Percentiles rank a stretch among this genome's conserved stretches.
These are phyloP conservation scores for Acanthosepion lycidas DNA, from an alignment of 2,888 invertebrate species.

Conservation along the genomic window DNA sequence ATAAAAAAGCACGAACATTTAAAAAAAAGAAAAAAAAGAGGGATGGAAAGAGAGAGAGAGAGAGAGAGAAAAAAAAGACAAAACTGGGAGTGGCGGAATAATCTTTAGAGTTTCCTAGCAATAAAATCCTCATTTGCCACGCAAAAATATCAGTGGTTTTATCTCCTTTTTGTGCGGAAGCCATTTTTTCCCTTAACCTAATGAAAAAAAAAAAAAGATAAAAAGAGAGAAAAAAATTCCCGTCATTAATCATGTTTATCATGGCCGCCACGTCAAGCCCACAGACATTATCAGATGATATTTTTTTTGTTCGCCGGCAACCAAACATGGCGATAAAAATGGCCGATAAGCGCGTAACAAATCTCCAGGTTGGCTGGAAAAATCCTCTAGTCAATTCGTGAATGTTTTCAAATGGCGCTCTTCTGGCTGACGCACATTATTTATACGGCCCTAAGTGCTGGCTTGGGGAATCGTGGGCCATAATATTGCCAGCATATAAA, in stretches of 20 bases:
- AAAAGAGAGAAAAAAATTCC: not conserved
- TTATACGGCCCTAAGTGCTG: slow-evolving; percentile 33
- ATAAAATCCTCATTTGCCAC: slow-evolving; percentile 14
- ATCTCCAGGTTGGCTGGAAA: slow-evolving; percentile 21
- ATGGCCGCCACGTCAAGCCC: slow-evolving; percentile 33
- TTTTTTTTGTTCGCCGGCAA: not conserved
- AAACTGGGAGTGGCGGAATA: not conserved
- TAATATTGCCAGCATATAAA: slow-evolving; percentile 33
- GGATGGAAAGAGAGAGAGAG: not conserved
- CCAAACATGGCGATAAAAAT: slow-evolving; percentile 33
- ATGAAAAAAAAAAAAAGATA: not conserved
- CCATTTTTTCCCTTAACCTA: not conserved
- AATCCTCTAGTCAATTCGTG: slow-evolving; percentile 33
- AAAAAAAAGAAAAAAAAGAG: not conserved
- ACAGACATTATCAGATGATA: slow-evolving; percentile 33
- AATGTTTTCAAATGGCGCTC: slow-evolving; percentile 1
- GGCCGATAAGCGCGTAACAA: slow-evolving; percentile 33
- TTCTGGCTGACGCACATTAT: not conserved
- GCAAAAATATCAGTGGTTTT: slow-evolving; percentile 33
- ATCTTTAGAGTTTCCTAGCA: not conserved
- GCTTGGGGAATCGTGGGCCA: slow-evolving; percentile 21
- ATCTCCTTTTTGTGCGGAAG: slow-evolving; percentile 4
- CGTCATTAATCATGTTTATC: slow-evolving; percentile 9
- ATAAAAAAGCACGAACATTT: not conserved
- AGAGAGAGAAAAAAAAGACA: not conserved